Evolutionary conservation across 2,888 invertebrate genomes (phyloP), one percentile per base, ranked within the genome.

Genomic region (Nomada flava): DNA sequence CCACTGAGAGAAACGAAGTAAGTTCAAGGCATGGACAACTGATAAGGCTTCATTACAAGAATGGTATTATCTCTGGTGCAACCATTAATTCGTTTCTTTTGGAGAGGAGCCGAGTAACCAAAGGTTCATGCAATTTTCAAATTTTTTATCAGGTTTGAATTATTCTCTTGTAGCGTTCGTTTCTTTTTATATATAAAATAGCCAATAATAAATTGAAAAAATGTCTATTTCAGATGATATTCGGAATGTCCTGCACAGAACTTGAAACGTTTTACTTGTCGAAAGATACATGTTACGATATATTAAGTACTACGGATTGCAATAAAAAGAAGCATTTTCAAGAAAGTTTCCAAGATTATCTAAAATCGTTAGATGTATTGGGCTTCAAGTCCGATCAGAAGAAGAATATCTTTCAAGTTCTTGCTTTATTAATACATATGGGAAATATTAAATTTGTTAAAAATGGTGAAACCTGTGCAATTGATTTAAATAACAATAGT

Each of bases 11-110:
- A 70, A 94, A 94, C 77, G 83, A 89, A 53, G 92, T 92, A 78
- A 94, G 94, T 78, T 94, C 93, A n/a, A 91, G 94, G 65, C 94
- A 94, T 83, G 94, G 94, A 9, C 93, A 94, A 79, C 88, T 94
- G 7, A 82, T 94, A 1, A 91, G 92, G 60, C 87, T 94, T 52
- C 92, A 94, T 82, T 94, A 93, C 72, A 75, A 89, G 13, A 85
- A 90, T 50, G 90, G 89, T 15, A 76, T 79, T 20, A 88, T 94
- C 62, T 89, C 86, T 4, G 94, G 94, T 1, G 94, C 94, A 23
- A 91, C 89, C 55, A 91, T 94, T 70, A 86, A 92, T 70, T 94
- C 94, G 0, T 94, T 93, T 72, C 89, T 94, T 11, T 85, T 94
- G 69, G 94, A 94, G 84, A 93, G 94, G 85, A 93, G 93, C 4